Evolutionary conservation across 2,888 invertebrate genomes (phyloP), one percentile per base, ranked within the genome.

Genomic region (Caenorhabditis angaria): DNA sequence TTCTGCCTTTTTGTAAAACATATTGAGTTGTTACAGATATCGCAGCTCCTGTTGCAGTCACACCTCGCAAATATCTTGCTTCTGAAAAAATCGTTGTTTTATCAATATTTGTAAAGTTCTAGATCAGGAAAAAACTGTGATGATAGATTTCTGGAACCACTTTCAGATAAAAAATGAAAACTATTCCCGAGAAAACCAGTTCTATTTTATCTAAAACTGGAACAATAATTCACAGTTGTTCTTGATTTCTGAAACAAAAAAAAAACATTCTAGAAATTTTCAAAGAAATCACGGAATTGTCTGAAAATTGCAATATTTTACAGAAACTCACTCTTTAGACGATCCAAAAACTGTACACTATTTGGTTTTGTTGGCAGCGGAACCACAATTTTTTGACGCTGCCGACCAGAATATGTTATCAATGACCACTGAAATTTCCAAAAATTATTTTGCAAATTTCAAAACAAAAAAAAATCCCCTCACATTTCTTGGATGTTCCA

Each of bases 11-110:
- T 56, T 70, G 69, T 5, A 70, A 55, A 2, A 70, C 60, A 41
- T 69, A 74, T 55, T 75, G 76, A 20, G 69, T 78, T 18, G 78
- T 75, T 18, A 76, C 70, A 1, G 68, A 65, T 14, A 83, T 59
- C 8, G 79, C 81, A 2, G 80, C 65, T 41, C 83, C 83, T 24
- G 81, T 79, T 6, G 80, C 82, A 12, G 83, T 83, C 6, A 83
- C 75, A 64, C 83, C 83, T 24, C 68, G 57, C 22, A 79, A 57
- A 61, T 75, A 79, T 27, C 77, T 51, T 18, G 79, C 75, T 61
- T 67, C 79, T 79, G 53, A 24, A 71, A 70, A 50, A 54, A 55
- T n/a, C n/a, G n/a, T n/a, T n/a, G n/a, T n/a, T n/a, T n/a, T n/a
- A n/a, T n/a, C n/a, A n/a, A n/a, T n/a, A n/a, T n/a, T n/a, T n/a